Evolutionary conservation across 2,888 invertebrate species (phyloP), one percentile per base, ranked within the genome.

Genomic region (Lasioglossum morio): DNA sequence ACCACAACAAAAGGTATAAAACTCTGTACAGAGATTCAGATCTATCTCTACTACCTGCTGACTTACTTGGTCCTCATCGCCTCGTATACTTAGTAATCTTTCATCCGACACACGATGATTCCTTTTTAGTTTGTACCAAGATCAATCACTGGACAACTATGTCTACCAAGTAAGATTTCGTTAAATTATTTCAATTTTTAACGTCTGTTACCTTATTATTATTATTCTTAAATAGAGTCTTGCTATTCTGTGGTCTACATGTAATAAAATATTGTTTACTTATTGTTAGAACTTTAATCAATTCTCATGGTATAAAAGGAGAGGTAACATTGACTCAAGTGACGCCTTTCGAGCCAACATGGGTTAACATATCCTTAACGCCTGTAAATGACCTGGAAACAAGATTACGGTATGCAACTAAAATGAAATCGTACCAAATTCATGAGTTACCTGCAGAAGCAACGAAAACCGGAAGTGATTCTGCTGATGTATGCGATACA

Each of bases 291-390:
- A 96, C 97, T 0, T 94, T 97, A 19, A 96, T 98, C 43, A 97
- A 97, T 95, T 96, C 97, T 81, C 97, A 97, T 69, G 98, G 98
- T 7, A 97, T 99, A 37, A 97, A 97, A 92, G 99, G 99, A 0
- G 97, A 97, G 77, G 96, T 99, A 3, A 97, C 96, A 16, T 96
- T 99, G 85, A 96, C 96, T 0, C 99, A 99, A 95, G 96, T 97
- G 53, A 98, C 98, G 0, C 97, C 97, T 40, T 98, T 98, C 94
- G 98, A 98, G 94, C 98, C 98, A 0, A 98, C 98, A 0, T 97
- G 97, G 96, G 95, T 97, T 0, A 97, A 97, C 93, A 97, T 98
- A 91, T 97, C 97, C 63, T 94, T 98, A 46, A 96, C 96, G 0
- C 96, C 98, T 0, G 95, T 97, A 0, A 96, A 96, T 73, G 96